Percentiles rank a stretch among this genome's conserved stretches.
phyloP scores from a whole-genome alignment of 2,797 vertebrate genomes.

The Pangasius larnaudii region DNA sequence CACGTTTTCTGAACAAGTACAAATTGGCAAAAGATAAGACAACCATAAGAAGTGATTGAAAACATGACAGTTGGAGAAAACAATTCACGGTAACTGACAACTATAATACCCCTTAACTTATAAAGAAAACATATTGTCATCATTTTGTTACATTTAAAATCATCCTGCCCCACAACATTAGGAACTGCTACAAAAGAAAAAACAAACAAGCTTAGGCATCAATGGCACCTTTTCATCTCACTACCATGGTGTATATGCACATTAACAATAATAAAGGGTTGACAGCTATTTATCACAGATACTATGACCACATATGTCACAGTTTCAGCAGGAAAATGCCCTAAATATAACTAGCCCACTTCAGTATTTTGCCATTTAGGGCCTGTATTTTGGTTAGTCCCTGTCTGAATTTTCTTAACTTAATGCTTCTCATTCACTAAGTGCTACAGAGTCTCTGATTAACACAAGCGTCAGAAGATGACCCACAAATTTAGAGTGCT shows the following conservation, averaged over 20 bases:
- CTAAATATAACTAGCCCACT: constrained; percentile 15
- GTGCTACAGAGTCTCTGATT: constrained; percentile 18
- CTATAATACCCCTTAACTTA: constrained; percentile 63
- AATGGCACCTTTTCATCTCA: neutral
- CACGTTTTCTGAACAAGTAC: constrained; percentile 59
- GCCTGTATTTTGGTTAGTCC: constrained; percentile 2
- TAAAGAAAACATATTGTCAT: constrained; percentile 64
- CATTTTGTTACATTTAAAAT: constrained; percentile 52
- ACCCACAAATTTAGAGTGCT: neutral
- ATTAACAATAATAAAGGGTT: constrained; percentile 25
- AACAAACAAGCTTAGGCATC: constrained; percentile 33
- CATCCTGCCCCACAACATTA: constrained; percentile 61
- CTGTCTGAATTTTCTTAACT: neutral
- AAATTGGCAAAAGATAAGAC: constrained; percentile 60
- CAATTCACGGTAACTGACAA: constrained; percentile 51
- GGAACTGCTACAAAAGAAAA: constrained; percentile 58
- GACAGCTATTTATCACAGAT: constrained; percentile 22
- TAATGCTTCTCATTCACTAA: neutral
- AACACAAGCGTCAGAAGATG: neutral
- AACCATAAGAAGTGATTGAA: constrained; percentile 53
- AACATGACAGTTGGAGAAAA: constrained; percentile 55
- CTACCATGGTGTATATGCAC: neutral
- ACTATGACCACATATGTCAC: neutral
- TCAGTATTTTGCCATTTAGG: neutral
- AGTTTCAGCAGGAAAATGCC: constrained; percentile 18